phyloP scores from a whole-genome alignment of 2,888 invertebrate species.

The Eupithecia pulchellata region DNA sequence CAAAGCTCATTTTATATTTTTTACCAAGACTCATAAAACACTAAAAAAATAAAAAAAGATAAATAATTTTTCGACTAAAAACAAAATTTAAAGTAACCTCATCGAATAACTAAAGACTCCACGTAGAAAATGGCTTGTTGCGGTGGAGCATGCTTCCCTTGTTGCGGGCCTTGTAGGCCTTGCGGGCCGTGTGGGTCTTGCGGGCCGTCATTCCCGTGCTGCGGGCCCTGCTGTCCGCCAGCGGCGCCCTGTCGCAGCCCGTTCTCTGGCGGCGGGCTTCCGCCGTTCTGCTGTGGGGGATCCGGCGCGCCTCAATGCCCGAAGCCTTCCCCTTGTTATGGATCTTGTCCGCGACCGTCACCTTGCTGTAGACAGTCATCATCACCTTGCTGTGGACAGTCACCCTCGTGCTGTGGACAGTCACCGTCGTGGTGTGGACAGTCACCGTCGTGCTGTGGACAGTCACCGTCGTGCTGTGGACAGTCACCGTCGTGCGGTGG shows the following conservation, averaged over 20 bases:
- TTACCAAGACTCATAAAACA: background rate
- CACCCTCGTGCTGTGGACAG: background rate
- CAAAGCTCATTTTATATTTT: background rate
- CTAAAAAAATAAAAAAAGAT: background rate
- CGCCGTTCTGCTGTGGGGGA: conserved; percentile 33
- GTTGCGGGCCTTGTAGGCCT: conserved; percentile 40
- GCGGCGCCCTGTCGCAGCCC: background rate
- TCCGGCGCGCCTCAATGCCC: too few species aligned
- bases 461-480: background rate
- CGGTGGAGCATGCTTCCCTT: conserved; percentile 42
- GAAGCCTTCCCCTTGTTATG: background rate
- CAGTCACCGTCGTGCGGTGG: background rate
- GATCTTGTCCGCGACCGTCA: background rate
- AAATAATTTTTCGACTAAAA: background rate
- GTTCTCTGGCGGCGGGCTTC: background rate
- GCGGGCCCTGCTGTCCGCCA: background rate
- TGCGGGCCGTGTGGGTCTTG: conserved; percentile 40
- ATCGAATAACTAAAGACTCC: conserved; percentile 33
- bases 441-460: too few species aligned
- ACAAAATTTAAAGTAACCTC: conserved; percentile 49
- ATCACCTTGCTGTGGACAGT: background rate
- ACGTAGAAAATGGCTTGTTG: conserved; percentile 52
- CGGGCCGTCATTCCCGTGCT: conserved; percentile 28
- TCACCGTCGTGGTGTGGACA: background rate
- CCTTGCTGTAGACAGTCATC: background rate